Percentiles rank a stretch among this genome's conserved stretches.
phyloP scores from a whole-genome alignment of 2,113 vertebrate species.

The Peucedramus taeniatus region DNA sequence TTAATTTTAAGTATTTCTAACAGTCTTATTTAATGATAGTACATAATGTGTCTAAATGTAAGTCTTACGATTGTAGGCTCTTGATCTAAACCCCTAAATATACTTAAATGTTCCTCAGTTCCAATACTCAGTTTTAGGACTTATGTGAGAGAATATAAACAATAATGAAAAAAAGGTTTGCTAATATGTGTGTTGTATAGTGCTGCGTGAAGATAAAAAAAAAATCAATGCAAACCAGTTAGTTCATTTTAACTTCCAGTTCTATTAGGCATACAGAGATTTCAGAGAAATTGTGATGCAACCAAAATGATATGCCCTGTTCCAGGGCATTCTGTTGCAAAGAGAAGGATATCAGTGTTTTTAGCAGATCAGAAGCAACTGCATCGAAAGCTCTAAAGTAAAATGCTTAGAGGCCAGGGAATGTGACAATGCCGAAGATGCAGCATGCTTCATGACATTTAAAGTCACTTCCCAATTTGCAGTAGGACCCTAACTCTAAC shows the following conservation, averaged over 20 bases:
- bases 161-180: background rate
- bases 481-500: background rate
- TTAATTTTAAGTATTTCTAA: background rate
- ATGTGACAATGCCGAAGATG: background rate
- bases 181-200: fast-evolving
- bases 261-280: background rate
- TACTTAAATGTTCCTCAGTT: background rate
- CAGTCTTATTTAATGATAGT: background rate
- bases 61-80: background rate
- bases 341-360: background rate
- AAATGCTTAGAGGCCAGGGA: background rate
- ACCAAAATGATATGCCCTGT: background rate
- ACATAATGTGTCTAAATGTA: background rate
- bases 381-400: background rate
- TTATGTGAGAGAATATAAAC: background rate
- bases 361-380: background rate
- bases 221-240: background rate
- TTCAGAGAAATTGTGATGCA: background rate
- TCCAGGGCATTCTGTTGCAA: background rate
- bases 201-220: background rate
- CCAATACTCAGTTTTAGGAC: fast-evolving
- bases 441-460: background rate
- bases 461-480: background rate
- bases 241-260: background rate
- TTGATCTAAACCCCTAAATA: background rate